Base-by-base conservation (phyloP, 2,888 invertebrate genomes). In the Cryptophagus acutangulus region DNA sequence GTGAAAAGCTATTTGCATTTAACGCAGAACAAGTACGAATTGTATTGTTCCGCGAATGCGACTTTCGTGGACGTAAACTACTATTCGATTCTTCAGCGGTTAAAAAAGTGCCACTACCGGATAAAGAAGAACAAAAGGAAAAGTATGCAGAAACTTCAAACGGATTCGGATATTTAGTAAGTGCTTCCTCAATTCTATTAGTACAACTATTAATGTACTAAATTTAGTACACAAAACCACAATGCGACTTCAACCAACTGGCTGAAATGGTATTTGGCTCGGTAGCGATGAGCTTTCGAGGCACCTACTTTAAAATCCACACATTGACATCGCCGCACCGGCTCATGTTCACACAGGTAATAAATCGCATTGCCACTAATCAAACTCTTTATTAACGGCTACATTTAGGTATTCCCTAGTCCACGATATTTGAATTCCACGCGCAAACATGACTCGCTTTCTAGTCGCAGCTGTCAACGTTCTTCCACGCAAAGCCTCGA, bases 251-350 rank as follows among this genome's bases (percentile, higher is more conserved):
- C 41, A 78, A 77, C 50, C 74, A 81, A 48, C 74, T 92, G 63
- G 87, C 89, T 54, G 93, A 93, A 75, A 89, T 93, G 87, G 84
- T 92, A 57, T 93, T 93, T 67, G 93, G 93, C 4, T 84, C 90
- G 1, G 84, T 89, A 36, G 88, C 90, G 1, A 86, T 93, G 85
- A 86, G 87, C 52, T 90, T 82, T 70, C 81, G 83, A 61, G 90
- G 88, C 38, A 81, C 87, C 24, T 84, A 88, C n/a, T 76, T 90
- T 49, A 93, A 93, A 75, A 87, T 88, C 43, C 85, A 86, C 63
- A 75, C 77, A 44, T 74, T 84, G 63, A 54, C 54, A 12, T 51
- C 55, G 8, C 67, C 67, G 3, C 42, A 54, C 9, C 56, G 63
- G 15, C 46, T 70, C 10, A 65, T 70, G 59, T 65, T 65, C 40